These are phyloP conservation scores for Corvus cornix DNA, from an alignment of 2,113 vertebrate species.

Conservation along the genomic window DNA sequence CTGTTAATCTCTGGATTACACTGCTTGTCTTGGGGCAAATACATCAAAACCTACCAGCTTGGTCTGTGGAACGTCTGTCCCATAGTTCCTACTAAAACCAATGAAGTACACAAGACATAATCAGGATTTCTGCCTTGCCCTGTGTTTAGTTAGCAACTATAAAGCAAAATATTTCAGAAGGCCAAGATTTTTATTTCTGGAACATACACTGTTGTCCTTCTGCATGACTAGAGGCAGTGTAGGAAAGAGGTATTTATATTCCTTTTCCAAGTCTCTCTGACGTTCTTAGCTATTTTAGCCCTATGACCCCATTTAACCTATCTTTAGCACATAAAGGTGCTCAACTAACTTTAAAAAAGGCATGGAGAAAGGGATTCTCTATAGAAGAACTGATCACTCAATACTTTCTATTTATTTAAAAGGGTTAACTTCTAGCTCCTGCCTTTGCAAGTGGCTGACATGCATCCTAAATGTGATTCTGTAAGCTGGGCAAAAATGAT, in stretches of 20 bases:
- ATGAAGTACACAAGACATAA: neutral
- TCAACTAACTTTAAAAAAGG: neutral
- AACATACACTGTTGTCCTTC: neutral
- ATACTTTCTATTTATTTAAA: neutral
- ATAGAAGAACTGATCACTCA: neutral
- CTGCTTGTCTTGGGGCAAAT: neutral
- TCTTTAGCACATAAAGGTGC: neutral
- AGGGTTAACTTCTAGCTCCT: neutral
- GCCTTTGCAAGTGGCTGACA: neutral
- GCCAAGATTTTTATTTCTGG: neutral
- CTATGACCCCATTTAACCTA: neutral
- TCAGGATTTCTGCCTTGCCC: neutral
- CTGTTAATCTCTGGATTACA: neutral
- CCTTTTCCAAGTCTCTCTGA: neutral
- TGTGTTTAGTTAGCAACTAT: neutral
- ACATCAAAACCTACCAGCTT: neutral
- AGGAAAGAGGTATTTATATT: neutral
- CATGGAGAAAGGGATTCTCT: neutral
- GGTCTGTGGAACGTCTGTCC: neutral
- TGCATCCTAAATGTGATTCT: neutral
- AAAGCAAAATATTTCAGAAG: neutral
- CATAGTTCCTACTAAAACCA: neutral
- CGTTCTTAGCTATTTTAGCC: neutral
- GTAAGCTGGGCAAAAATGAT: neutral
- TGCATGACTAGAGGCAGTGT: neutral